These are phyloP conservation scores for Kryptolebias marmoratus DNA, from an alignment of 2,113 vertebrate species.

Conservation along the genomic window DNA sequence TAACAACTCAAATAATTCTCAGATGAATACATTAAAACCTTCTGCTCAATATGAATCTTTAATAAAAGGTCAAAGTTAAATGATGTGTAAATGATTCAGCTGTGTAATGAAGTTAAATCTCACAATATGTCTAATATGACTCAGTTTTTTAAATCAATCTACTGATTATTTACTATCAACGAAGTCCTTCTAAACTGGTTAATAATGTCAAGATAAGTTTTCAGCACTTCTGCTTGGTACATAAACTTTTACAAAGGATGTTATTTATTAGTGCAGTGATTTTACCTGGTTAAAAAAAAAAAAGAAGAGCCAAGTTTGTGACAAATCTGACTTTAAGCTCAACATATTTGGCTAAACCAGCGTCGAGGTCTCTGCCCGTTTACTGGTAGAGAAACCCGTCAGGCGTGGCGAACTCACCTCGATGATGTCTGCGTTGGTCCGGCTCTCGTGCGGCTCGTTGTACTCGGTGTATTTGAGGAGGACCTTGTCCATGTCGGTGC, in stretches of 20 bases:
- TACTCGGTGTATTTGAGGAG: constrained; percentile 97
- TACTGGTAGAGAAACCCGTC: no score
- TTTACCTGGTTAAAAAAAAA: background rate
- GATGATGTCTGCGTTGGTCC: constrained; percentile 94
- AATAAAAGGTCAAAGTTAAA: no score
- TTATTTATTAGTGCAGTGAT: background rate
- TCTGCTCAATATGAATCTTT: no score
- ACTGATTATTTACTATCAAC: no score
- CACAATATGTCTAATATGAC: no score
- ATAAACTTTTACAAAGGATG: background rate
- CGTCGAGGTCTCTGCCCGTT: background rate
- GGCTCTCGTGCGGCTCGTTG: constrained; percentile 94
- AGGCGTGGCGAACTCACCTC: constrained; percentile 79
- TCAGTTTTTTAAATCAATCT: no score
- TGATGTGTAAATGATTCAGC: no score
- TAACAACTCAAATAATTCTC: no score
- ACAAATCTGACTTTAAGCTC: background rate
- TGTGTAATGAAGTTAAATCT: no score
- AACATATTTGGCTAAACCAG: background rate
- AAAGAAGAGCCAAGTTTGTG: background rate
- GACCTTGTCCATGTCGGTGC: constrained; percentile 98
- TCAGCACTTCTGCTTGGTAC: background rate
- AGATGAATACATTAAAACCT: no score
- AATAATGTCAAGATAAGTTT: no score
- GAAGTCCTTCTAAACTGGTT: no score